A percentile compares a stretch with the other conserved stretches of the same genome.
These are phyloP conservation scores for Brenthis hecate DNA, from an alignment of 2,888 invertebrate species.

Conservation along the genomic window DNA sequence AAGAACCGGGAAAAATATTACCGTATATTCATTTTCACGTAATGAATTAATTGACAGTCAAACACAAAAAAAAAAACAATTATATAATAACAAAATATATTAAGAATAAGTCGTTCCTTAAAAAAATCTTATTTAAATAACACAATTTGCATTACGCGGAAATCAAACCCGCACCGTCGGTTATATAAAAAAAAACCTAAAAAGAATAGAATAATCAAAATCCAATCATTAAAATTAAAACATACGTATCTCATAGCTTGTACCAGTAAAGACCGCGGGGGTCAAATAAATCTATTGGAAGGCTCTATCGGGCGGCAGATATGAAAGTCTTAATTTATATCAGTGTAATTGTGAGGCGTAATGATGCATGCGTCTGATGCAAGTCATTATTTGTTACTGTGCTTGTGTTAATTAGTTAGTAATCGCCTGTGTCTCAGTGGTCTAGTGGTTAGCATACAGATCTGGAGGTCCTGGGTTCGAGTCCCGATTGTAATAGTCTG, in stretches of 20 bases:
- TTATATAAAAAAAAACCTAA: too few relatives aligned
- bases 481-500: too few relatives aligned
- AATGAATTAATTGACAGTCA: too few relatives aligned
- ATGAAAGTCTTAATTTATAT: constrained; percentile 41
- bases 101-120: too few relatives aligned
- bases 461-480: too few relatives aligned
- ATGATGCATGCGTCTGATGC: constrained; percentile 32
- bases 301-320: constrained; percentile 55
- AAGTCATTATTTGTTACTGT: constrained; percentile 23
- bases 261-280: constrained; percentile 54
- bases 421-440: not conserved
- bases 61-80: too few relatives aligned
- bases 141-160: too few relatives aligned
- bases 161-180: too few relatives aligned
- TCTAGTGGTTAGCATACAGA: constrained; percentile 1
- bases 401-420: constrained; percentile 12
- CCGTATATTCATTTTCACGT: too few relatives aligned
- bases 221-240: not conserved
- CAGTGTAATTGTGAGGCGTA: constrained; percentile 35
- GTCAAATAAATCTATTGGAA: constrained; percentile 67
- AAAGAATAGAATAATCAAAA: not conserved
- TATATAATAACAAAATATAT: too few relatives aligned
- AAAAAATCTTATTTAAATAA: too few relatives aligned
- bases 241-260: constrained; percentile 27
- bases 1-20: too few relatives aligned